phyloP scores from a whole-genome alignment of 2,888 invertebrate species.

The Terebella lapidaria region DNA sequence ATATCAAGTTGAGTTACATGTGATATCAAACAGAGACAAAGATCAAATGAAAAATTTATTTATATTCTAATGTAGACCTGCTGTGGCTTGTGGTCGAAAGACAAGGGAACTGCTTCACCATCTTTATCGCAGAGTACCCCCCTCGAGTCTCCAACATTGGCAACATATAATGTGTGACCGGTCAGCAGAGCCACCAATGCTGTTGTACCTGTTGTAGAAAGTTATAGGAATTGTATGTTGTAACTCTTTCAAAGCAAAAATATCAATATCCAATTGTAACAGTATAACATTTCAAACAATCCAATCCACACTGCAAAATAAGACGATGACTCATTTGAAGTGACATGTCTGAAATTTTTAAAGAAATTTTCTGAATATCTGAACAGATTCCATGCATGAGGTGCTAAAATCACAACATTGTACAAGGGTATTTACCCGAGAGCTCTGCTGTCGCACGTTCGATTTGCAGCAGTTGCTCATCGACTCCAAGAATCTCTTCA shows the following conservation, averaged over 20 bases:
- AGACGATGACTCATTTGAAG: too few relatives aligned
- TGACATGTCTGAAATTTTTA: too few relatives aligned
- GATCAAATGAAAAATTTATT: too few relatives aligned
- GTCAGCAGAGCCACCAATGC: constrained; percentile 84
- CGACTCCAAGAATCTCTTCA: constrained; percentile 81
- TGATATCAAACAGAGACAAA: too few relatives aligned
- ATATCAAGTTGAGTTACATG: too few relatives aligned
- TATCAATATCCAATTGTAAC: neutral
- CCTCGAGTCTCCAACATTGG: constrained; percentile 93
- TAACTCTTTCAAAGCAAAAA: neutral
- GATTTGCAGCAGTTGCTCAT: constrained; percentile 73
- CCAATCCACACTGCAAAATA: too few relatives aligned
- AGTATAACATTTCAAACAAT: neutral
- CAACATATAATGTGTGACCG: constrained; percentile 76
- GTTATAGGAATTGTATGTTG: too few relatives aligned
- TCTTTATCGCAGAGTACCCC: constrained; percentile 90
- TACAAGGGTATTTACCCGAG: too few relatives aligned
- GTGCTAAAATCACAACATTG: too few relatives aligned
- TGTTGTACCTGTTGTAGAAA: constrained; percentile 69
- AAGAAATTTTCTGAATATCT: too few relatives aligned
- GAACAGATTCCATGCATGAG: too few relatives aligned
- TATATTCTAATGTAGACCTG: constrained; percentile 73
- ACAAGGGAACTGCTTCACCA: constrained; percentile 84
- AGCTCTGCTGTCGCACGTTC: constrained; percentile 71
- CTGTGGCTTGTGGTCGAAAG: constrained; percentile 95